Percentiles rank a stretch among this genome's conserved stretches.
Evolutionary conservation across 2,797 vertebrate genomes (phyloP).

Genomic region (Taenioides sp.): DNA sequence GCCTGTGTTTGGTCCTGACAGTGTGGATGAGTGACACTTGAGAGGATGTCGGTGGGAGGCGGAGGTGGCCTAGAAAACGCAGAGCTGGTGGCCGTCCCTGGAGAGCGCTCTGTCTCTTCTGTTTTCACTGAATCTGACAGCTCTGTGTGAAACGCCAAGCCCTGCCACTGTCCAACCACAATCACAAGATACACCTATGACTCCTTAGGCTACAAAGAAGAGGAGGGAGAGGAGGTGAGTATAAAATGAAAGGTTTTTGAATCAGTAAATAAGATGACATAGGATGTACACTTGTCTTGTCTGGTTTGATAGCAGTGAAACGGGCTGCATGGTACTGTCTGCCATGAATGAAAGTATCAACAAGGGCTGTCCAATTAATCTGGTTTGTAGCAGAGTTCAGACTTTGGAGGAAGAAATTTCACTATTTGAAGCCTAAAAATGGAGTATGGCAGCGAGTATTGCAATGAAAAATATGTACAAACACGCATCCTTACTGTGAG

Average conservation of each 20-base stretch:
- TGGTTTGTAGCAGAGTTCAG: too few relatives aligned
- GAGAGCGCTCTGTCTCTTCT: constrained; percentile 48
- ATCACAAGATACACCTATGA: background rate
- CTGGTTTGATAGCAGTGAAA: background rate
- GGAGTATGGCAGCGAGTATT: too few relatives aligned
- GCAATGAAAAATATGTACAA: too few relatives aligned
- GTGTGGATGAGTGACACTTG: constrained; percentile 49
- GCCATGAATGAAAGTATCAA: too few relatives aligned
- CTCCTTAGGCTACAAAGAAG: background rate
- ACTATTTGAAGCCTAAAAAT: too few relatives aligned
- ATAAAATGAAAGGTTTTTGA: background rate
- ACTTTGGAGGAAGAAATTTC: too few relatives aligned
- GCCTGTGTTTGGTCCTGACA: constrained; percentile 17
- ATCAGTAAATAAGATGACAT: background rate
- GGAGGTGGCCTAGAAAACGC: constrained; percentile 66
- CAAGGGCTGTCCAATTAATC: too few relatives aligned
- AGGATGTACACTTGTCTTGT: background rate
- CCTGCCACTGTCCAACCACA: background rate
- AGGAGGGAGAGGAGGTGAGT: background rate
- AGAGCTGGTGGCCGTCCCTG: constrained; percentile 41
- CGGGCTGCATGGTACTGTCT: too few relatives aligned
- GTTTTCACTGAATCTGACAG: constrained; percentile 43
- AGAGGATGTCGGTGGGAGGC: constrained; percentile 55
- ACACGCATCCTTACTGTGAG: too few relatives aligned
- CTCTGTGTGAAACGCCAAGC: constrained; percentile 28